Base-by-base conservation (phyloP, 2,113 vertebrate species). In the Gnathonemus longibarbis region DNA sequence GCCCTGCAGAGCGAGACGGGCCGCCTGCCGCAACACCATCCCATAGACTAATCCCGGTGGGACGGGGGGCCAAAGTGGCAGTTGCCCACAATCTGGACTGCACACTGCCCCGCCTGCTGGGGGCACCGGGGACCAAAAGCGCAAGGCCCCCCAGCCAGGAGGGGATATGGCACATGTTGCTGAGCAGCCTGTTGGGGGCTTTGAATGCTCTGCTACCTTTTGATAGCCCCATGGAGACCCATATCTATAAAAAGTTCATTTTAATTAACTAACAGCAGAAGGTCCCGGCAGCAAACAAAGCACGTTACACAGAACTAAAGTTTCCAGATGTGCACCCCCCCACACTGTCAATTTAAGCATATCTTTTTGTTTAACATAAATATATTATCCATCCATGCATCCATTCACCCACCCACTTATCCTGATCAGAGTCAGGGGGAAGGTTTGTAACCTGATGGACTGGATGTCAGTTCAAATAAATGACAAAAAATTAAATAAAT, bases 1-100 rank as follows among this genome's bases (percentile, higher is more conserved):
- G 85, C 85, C 62, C 85, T 90, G 56, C 89, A 90, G 85, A 90
- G 58, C 8, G 84, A 90, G 27, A 62, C 46, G 5, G 27, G 74
- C 48, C 17, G 62, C 70, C 89, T 88, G 27, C 84, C 35, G n/a
- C 89, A 21, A 77, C 27, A 88, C 46, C 89, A 45, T 53, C 70
- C 88, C 31, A 53, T 45, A 80, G 88, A 83, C 74, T 53, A 80
- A 77, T 52, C 66, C 89, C n/a, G 70, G 89, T 8, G 6, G 31
- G 24, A 39, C 3, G 19, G 10, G 21, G 8, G 58, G 5, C 31
- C 46, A 77, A 62, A 88, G 62, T 49, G 42, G 42, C 35, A 21
- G 62, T 58, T 48, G 45, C 53, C 83, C 9, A n/a, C 5, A 17
- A 87, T 80, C 83, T 58, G 56, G 88, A 11, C 52, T 48, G 45